Evolutionary conservation across 2,797 vertebrate species (phyloP), one percentile per base, ranked within the genome.

Genomic region (Cirrhinus molitorella): DNA sequence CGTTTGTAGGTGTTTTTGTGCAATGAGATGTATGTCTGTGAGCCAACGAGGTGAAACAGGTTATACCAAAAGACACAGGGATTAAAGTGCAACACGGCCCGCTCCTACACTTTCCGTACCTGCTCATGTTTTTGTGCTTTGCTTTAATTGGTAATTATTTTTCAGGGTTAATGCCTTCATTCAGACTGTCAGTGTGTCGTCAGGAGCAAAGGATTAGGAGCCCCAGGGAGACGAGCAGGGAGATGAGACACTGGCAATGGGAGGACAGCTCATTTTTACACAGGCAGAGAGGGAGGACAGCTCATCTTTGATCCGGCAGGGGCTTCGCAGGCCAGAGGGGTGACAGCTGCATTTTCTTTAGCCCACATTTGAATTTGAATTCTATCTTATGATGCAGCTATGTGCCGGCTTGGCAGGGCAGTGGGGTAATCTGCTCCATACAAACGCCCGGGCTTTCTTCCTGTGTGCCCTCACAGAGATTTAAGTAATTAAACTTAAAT

Each of bases 341-440:
- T 96, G 96, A 96, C 94, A 96, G 96, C 94, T 96, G 95, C 93
- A 94, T 93, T 94, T 94, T 96, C 94, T 96, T 96, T 94, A 96
- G 95, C 94, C 93, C 94, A 92, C 95, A 96, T 96, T 96, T 96
- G 95, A 96, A 95, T 97, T 96, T 96, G 96, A 96, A 96, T 96
- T 95, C 93, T 96, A 96, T 96, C 96, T 96, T 93, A 94, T 92
- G 92, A 93, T 94, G 94, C 95, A 95, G 96, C 89, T 94, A 94
- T 93, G 93, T 92, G 92, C 91, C 92, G 95, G 96, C 95, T 96
- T 96, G 96, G 95, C 95, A 95, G 95, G 94, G 94, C 93, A 95
- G 94, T 94, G 93, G 93, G 93, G 95, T 96, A 96, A 96, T 96
- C 95, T 96, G 93, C 93, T 93, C 96, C 94, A 93, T 94, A 95